Base-by-base conservation (phyloP, 1,140 invertebrate species). In the Drosophila santomea region DNA sequence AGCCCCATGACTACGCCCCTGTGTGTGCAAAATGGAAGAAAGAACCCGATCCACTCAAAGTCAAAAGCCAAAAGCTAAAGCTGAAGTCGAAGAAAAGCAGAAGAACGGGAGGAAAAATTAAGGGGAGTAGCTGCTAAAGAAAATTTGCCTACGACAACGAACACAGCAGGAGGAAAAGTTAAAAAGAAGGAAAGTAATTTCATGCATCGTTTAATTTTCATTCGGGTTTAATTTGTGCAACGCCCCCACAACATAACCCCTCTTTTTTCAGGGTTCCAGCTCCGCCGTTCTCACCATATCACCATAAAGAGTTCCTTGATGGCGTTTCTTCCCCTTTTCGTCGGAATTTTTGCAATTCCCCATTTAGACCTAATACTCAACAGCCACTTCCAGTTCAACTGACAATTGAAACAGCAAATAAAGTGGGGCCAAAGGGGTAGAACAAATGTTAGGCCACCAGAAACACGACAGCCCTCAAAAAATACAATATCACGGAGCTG, bases 131-230 rank as follows among this genome's bases (percentile, higher is more conserved):
- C 41, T 38, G 47, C 23, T 57, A 43, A 32, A 25, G 44, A 75
- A 57, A 57, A 56, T 80, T 79, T 76, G 59, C 45, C 58, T 58
- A 55, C 66, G 72, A 62, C 66, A 73, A 56, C 38, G 43, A 74
- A 39, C 35, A 39, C 43, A 41, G 25, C 12, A 14, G n/a, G 11
- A 11, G 23, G 62, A 17, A 71, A 71, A 58, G 66, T 58, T 50
- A 76, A 64, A 59, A 64, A 76, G 64, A 76, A 85, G 83, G 78
- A 91, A 91, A 91, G 89, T 85, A 91, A 91, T 91, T 91, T 91
- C 89, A 91, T 91, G 89, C 89, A 91, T 91, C 89, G 89, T 91
- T 91, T 91, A 89, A 90, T 91, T 91, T 91, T 91, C 80, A 81
- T 90, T 91, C 89, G 80, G 80, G 84, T 74, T 91, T 91, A 91